Conservation (phyloP, 2,113 vertebrate species). For the Ceyx margarethae region DNA sequence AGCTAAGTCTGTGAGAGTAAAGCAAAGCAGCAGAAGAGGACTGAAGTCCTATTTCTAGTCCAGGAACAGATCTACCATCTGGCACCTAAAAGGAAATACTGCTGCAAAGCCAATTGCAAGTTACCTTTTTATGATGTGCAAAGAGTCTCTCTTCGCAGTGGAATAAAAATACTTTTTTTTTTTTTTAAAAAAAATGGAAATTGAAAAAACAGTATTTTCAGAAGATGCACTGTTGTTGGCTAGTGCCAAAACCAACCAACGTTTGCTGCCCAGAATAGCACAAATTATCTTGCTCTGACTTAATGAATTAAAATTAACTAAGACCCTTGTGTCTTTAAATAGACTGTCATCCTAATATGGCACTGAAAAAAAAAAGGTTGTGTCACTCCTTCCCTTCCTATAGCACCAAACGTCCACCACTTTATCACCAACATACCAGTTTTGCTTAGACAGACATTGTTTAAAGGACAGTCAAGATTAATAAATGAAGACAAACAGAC, state of each 20-base stretch:
- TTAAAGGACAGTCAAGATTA: background rate
- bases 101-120: background rate
- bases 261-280: background rate
- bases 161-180: background rate
- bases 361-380: background rate
- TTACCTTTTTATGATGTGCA: background rate
- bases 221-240: background rate
- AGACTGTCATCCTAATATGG: background rate
- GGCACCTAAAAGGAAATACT: background rate
- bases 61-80: background rate
- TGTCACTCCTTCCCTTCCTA: background rate
- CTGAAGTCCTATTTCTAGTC: background rate
- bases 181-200: background rate
- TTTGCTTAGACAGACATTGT: background rate
- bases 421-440: background rate
- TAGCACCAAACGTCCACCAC: background rate
- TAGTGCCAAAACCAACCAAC: background rate
- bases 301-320: background rate
- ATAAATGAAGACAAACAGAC: background rate
- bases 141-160: background rate
- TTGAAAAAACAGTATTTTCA: background rate
- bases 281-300: background rate
- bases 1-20: background rate
- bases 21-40: background rate
- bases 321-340: background rate